phyloP scores from a whole-genome alignment of 1,140 invertebrate genomes.

The Panonychus citri region DNA sequence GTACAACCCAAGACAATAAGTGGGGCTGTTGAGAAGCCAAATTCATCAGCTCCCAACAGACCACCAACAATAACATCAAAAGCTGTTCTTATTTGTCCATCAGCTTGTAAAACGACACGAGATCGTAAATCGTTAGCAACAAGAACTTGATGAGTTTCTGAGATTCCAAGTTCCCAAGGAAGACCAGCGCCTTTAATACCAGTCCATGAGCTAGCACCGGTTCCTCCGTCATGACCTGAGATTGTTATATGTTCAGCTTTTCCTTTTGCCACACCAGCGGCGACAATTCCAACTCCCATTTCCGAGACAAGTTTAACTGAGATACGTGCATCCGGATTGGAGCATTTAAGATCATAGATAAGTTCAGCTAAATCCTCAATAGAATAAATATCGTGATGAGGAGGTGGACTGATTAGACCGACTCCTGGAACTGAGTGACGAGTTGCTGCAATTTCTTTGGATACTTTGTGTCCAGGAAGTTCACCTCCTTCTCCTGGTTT shows the following conservation, averaged over 20 bases:
- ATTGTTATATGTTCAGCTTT: slow-evolving; percentile 29
- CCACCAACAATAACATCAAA: slow-evolving; percentile 93
- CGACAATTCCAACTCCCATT: slow-evolving; percentile 92
- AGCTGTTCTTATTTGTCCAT: slow-evolving; percentile 43
- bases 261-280: slow-evolving; percentile 83
- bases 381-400: slow-evolving; percentile 89
- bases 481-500: slow-evolving; percentile 90
- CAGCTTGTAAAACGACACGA: slow-evolving; percentile 25
- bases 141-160: slow-evolving; percentile 34
- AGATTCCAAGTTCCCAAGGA: slow-evolving; percentile 29
- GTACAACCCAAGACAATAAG: slow-evolving; percentile 91
- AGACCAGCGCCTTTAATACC: slow-evolving; percentile 29
- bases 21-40: slow-evolving; percentile 95
- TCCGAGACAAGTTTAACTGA: slow-evolving; percentile 96
- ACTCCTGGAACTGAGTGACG: slow-evolving; percentile 88
- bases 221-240: slow-evolving; percentile 29
- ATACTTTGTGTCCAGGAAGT: slow-evolving; percentile 67
- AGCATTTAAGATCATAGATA: slow-evolving; percentile 93
- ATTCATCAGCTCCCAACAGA: slow-evolving; percentile 86
- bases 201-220: slow-evolving; percentile 30
- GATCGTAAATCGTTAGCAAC: slow-evolving; percentile 70
- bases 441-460: slow-evolving; percentile 78
- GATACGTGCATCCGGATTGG: slow-evolving; percentile 81
- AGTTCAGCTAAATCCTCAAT: slow-evolving; percentile 96
- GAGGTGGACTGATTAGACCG: slow-evolving; percentile 92